A percentile compares a stretch with the other conserved stretches of the same genome.
Evolutionary conservation across 2,888 invertebrate species (phyloP).

Genomic region (Sabatieria punctata): DNA sequence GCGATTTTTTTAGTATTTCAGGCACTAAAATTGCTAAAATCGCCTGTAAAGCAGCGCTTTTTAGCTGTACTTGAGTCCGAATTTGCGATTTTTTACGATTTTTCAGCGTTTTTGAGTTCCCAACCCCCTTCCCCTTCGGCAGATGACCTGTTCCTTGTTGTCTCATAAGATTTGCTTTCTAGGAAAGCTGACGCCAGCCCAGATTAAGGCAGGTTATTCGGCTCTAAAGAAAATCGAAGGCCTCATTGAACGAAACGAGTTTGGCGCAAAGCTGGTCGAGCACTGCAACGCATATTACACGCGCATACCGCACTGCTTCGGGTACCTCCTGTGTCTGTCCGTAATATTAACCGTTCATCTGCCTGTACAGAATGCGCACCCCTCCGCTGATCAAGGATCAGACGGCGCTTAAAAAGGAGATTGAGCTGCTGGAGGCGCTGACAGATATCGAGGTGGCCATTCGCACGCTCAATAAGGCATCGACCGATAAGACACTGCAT

Average conservation of each 20-base stretch:
- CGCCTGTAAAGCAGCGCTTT: too few relatives aligned
- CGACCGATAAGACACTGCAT: conserved; percentile 26
- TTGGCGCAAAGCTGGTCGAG: conserved; percentile 26
- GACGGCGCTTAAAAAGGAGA: conserved; percentile 33
- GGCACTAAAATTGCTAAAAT: too few relatives aligned
- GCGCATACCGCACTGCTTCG: conserved; percentile 40
- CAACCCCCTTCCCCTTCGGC: too few relatives aligned
- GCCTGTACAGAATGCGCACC: conserved; percentile 36
- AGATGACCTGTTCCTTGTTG: too few relatives aligned
- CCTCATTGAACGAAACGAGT: conserved; percentile 24
- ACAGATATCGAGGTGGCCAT: conserved; percentile 38
- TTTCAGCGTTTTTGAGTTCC: too few relatives aligned
- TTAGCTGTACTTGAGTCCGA: too few relatives aligned
- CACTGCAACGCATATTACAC: conserved; percentile 41
- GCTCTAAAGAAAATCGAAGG: conserved; percentile 37
- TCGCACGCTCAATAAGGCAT: conserved; percentile 32
- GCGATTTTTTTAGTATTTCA: too few relatives aligned
- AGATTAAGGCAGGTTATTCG: conserved; percentile 38
- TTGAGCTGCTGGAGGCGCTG: conserved; percentile 37
- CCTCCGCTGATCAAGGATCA: conserved; percentile 37
- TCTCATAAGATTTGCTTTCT: too few relatives aligned
- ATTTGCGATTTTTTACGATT: too few relatives aligned
- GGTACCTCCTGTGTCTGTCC: too few relatives aligned
- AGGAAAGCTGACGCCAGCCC: conserved; percentile 39
- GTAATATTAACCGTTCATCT: too few relatives aligned